Conservation (phyloP, 2,797 vertebrate species). For the Chelon labrosus region DNA sequence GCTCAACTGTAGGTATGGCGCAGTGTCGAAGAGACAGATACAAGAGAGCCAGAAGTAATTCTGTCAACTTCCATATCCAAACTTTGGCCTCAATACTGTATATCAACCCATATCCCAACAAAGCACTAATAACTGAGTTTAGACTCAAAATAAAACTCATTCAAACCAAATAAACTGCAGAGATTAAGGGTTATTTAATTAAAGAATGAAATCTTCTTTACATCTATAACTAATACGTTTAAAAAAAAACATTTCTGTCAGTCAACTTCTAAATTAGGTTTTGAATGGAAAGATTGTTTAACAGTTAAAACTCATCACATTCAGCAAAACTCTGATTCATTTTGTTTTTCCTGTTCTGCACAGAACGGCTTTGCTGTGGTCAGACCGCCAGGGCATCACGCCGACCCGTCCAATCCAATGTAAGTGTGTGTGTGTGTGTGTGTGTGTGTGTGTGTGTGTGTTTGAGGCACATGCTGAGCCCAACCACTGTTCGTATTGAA, state of each 20-base stretch:
- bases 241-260: too few relatives aligned
- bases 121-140: too few relatives aligned
- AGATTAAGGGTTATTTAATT: neutral
- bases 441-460: slow-evolving; percentile 46
- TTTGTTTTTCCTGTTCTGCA: slow-evolving; percentile 32
- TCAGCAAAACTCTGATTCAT: neutral
- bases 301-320: too few relatives aligned
- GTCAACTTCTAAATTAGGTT: neutral
- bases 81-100: neutral
- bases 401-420: slow-evolving; percentile 95
- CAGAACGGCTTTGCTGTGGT: slow-evolving; percentile 98
- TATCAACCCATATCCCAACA: too few relatives aligned
- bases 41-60: neutral
- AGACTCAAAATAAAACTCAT: neutral
- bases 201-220: neutral
- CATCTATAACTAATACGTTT: neutral
- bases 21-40: neutral
- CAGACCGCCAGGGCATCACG: slow-evolving; percentile 95
- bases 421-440: slow-evolving; percentile 73
- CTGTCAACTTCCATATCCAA: neutral
- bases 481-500: slow-evolving; percentile 19
- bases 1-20: neutral
- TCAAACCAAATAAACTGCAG: neutral
- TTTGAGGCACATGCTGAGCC: slow-evolving; percentile 1
- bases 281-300: neutral